Evolutionary conservation across 2,797 vertebrate genomes (phyloP).

Genomic region (Otolemur crassicaudatus): DNA sequence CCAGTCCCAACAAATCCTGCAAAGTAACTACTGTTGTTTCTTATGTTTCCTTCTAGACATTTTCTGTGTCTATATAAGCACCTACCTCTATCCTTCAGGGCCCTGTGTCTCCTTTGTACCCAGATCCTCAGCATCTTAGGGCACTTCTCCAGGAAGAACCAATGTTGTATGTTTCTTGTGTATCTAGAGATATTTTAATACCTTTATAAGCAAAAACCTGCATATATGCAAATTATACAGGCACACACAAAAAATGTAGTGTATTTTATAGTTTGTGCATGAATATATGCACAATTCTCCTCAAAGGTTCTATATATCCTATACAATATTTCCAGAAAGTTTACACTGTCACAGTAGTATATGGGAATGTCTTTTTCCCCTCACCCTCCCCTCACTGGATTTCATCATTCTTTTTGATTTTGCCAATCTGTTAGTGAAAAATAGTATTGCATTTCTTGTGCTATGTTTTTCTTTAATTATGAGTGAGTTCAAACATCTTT

Average conservation of each 20-base stretch:
- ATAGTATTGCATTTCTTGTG: neutral
- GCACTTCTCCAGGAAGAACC: neutral
- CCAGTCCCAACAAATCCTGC: neutral
- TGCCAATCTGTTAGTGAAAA: slow-evolving; percentile 32
- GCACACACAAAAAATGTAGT: neutral
- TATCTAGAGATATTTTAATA: neutral
- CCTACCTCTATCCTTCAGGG: neutral
- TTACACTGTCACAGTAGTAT: neutral
- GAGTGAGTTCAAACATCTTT: slow-evolving; percentile 26
- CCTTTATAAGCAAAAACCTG: neutral
- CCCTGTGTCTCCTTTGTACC: neutral
- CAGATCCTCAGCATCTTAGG: neutral
- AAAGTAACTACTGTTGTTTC: neutral
- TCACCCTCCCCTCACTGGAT: neutral
- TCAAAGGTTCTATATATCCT: neutral
- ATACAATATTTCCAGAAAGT: neutral
- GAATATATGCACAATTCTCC: neutral
- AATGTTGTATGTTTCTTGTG: neutral
- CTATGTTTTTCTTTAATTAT: neutral
- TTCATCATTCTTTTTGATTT: slow-evolving; percentile 34
- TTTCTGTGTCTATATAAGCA: neutral
- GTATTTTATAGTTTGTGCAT: neutral
- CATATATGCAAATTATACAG: rapidly evolving
- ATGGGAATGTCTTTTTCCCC: neutral
- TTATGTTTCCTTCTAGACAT: slow-evolving; percentile 10